A percentile compares a stretch with the other conserved stretches of the same genome.
phyloP scores from a whole-genome alignment of 2,797 vertebrate species.

The Sebastes nivosus region DNA sequence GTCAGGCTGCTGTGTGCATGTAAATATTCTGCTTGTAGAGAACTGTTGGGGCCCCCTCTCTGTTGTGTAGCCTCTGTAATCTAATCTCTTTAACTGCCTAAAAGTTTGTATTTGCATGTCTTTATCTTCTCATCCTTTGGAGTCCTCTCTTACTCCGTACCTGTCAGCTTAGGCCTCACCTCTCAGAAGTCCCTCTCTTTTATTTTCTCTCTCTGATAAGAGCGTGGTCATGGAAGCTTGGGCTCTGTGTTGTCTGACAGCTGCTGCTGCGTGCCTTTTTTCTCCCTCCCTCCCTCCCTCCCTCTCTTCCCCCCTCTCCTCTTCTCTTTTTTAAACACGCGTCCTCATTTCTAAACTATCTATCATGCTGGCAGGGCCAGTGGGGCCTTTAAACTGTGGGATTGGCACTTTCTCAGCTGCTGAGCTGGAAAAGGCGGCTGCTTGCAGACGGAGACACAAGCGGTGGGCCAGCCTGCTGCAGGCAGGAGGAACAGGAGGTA shows the following conservation, averaged over 20 bases:
- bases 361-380: conserved; percentile 88
- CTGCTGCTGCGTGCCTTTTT: conserved; percentile 73
- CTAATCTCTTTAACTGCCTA: conserved; percentile 26
- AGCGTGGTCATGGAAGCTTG: conserved; percentile 70
- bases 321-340: conserved; percentile 80
- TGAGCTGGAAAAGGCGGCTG: conserved; percentile 89
- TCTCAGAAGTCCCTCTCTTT: conserved; percentile 39
- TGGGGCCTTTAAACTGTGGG: conserved; percentile 89
- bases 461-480: conserved; percentile 63
- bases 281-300: conserved; percentile 20
- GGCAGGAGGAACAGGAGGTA: conserved; percentile 63
- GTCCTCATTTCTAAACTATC: conserved; percentile 91
- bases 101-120: conserved; percentile 48
- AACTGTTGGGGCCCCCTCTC: background rate
- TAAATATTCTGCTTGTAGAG: background rate
- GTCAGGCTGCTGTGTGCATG: background rate
- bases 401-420: conserved; percentile 91
- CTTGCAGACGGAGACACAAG: conserved; percentile 80
- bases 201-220: conserved; percentile 42
- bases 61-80: conserved; percentile 25
- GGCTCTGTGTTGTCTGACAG: conserved; percentile 75
- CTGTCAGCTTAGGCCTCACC: conserved; percentile 46
- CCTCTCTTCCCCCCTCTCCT: conserved; percentile 29
- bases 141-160: conserved; percentile 25
- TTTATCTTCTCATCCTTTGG: conserved; percentile 32